phyloP scores from a whole-genome alignment of 2,888 invertebrate genomes.

The Leptinotarsa peninsularis region DNA sequence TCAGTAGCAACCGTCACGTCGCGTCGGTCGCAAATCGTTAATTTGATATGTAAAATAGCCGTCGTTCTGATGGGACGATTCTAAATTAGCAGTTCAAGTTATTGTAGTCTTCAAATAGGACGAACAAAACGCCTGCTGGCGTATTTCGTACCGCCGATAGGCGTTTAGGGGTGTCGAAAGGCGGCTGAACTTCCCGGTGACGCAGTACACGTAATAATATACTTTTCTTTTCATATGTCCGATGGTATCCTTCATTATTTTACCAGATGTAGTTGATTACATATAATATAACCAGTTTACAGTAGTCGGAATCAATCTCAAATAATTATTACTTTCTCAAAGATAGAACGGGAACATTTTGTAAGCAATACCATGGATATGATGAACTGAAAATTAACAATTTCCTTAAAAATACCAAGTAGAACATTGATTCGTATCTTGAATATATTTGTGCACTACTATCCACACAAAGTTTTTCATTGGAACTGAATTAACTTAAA shows the following conservation, averaged over 20 bases:
- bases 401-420: too few relatives aligned
- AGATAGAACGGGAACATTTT: too few relatives aligned
- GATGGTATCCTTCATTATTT: neutral
- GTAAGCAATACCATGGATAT: too few relatives aligned
- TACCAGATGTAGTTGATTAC: neutral
- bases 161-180: constrained; percentile 61
- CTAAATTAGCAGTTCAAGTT: constrained; percentile 48
- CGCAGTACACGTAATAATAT: constrained; percentile 35
- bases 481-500: too few relatives aligned
- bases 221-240: constrained; percentile 19
- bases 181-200: constrained; percentile 49
- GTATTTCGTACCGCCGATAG: constrained; percentile 58
- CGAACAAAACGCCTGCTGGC: constrained; percentile 60
- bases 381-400: too few relatives aligned
- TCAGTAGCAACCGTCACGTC: constrained; percentile 31
- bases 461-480: too few relatives aligned
- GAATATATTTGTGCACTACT: too few relatives aligned
- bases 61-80: constrained; percentile 35
- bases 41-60: constrained; percentile 43
- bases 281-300: neutral
- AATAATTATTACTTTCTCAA: too few relatives aligned
- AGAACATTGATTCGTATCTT: too few relatives aligned
- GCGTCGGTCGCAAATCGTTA: constrained; percentile 33
- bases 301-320: too few relatives aligned
- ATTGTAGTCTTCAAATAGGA: constrained; percentile 52